Evolutionary conservation across 2,113 vertebrate species (phyloP), one percentile per base, ranked within the genome.

Genomic region (Lamprotornis superbus): DNA sequence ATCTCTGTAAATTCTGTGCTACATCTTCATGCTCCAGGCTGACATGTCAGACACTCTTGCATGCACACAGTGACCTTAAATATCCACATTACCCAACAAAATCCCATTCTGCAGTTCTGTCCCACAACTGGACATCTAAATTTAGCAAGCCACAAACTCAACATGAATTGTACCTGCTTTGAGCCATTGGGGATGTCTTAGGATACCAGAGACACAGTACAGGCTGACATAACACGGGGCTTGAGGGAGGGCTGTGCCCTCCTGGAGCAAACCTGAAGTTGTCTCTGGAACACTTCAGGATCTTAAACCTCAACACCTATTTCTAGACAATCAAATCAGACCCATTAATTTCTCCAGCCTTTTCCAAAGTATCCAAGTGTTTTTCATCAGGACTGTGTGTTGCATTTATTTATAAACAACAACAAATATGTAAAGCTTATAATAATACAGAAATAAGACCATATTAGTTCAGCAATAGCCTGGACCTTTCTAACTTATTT

Each of bases 401-500:
- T 68, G 23, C 14, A 69, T 78, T 79, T 94, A 92, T 87, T 90
- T 73, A 28, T 68, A 91, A n/a, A n/a, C n/a, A 89, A 83, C 35
- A 90, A 33, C 31, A 94, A 89, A 91, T 69, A 82, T 90, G 27
- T 50, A 92, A 89, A 82, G 23, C 40, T 92, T 78, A 49, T n/a
- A 91, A 79, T 93, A 91, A 65, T 89, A 87, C 22, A 94, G 78
- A 94, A 84, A 92, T 11, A 30, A 80, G 50, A 94, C 96, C 86
- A 90, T 83, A 82, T 65, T 90, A 82, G 60, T 94, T 80, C 50
- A 90, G 60, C 70, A 96, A 87, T 35, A 88, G 83, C 59, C 56
- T 91, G 61, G 44, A 28, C 42, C 47, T 97, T 96, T 90, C 46
- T n/a, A 42, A 53, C 49, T 76, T 92, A 92, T 94, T 97, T 91